These are phyloP conservation scores for Elanoides forficatus DNA, from an alignment of 2,113 vertebrate species.

Conservation along the genomic window DNA sequence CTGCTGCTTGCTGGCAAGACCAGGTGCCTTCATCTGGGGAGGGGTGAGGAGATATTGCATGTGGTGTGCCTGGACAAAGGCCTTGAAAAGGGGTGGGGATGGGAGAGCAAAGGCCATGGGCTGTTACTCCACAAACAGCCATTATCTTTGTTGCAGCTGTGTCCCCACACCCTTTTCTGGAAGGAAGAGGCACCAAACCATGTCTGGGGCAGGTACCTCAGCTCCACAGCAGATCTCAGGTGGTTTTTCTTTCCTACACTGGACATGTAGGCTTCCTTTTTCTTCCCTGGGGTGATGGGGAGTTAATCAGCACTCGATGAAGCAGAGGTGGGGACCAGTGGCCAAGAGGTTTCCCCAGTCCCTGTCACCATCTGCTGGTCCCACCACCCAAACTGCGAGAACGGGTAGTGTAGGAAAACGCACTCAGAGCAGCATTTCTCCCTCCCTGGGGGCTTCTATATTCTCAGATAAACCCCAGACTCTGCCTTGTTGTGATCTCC, in stretches of 20 bases:
- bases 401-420: neutral
- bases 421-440: neutral
- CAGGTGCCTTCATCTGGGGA: neutral
- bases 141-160: too few relatives aligned
- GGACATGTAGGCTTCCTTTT: too few relatives aligned
- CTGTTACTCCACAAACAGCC: too few relatives aligned
- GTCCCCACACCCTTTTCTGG: too few relatives aligned
- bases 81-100: neutral
- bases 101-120: neutral
- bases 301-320: too few relatives aligned
- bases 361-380: neutral
- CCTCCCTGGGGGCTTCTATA: neutral
- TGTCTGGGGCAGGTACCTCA: too few relatives aligned
- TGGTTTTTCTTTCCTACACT: neutral
- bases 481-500: neutral
- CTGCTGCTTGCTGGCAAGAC: neutral
- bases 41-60: accelerated
- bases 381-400: neutral
- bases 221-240: neutral
- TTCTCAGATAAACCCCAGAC: neutral
- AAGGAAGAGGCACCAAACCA: neutral
- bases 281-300: neutral
- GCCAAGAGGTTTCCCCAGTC: neutral
- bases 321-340: neutral
- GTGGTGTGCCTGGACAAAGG: accelerated